These are phyloP conservation scores for Nomia melanderi DNA, from an alignment of 1,140 invertebrate genomes.

Conservation along the genomic window DNA sequence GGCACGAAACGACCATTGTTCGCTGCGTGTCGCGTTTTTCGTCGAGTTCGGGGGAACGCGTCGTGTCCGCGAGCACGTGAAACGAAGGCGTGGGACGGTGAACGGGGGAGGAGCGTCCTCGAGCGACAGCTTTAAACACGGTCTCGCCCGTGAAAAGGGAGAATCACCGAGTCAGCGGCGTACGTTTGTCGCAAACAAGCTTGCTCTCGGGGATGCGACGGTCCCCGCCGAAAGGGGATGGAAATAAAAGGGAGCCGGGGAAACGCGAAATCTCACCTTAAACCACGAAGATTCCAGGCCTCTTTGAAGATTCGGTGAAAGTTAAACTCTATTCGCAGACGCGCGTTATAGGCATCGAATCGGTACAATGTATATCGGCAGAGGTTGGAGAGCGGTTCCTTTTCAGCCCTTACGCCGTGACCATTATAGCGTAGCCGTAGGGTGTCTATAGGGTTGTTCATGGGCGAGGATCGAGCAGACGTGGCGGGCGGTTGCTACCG, in stretches of 20 bases:
- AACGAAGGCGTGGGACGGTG: conserved; percentile 22
- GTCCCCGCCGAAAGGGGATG: neutral
- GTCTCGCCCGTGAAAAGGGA: conserved; percentile 21
- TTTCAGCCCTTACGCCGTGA: conserved; percentile 67
- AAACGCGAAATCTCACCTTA: conserved; percentile 62
- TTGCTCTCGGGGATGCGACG: conserved; percentile 27
- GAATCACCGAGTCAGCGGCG: conserved; percentile 46
- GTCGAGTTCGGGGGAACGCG: neutral
- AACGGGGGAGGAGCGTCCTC: conserved; percentile 7
- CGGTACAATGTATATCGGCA: conserved; percentile 45
- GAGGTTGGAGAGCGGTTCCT: conserved; percentile 59
- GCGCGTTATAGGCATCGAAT: conserved; percentile 30
- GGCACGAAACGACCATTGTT: conserved; percentile 29
- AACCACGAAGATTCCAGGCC: conserved; percentile 48
- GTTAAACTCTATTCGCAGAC: conserved; percentile 62
- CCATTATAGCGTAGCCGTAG: conserved; percentile 80
- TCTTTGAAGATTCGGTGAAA: conserved; percentile 58
- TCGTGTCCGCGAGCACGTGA: neutral
- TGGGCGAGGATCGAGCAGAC: conserved; percentile 67
- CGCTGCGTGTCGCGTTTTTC: neutral
- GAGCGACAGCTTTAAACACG: conserved; percentile 40
- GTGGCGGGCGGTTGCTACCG: conserved; percentile 69
- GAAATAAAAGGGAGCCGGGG: conserved; percentile 11
- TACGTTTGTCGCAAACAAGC: conserved; percentile 63
- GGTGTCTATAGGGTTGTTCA: conserved; percentile 70